Evolutionary conservation across 64 coral and sea anemone genomes (phyloP), one percentile per base, ranked within the genome.

Genomic region (Montipora cactus): DNA sequence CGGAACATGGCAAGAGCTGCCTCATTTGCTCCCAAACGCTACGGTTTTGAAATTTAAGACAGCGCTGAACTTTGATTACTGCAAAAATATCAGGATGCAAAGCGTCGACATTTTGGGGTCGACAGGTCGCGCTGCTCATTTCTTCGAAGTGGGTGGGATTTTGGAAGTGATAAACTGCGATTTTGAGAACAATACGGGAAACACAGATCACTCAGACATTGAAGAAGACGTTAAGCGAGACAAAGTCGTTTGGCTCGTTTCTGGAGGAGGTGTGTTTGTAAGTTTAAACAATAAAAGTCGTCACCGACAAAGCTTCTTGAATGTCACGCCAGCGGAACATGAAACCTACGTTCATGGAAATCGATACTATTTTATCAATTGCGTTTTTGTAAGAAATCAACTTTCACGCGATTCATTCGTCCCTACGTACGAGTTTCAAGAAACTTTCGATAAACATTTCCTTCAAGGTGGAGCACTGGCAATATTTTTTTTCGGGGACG

Each of bases 111-210:
- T 95, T 44, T 8, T 37, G 50, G 66, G 79, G 47, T 91, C 89
- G 15, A 45, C 49, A 7, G 94, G 94, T 64, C 55, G 48, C 46
- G 94, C 81, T 28, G 76, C 87, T 0, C 72, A 80, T 57, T 88
- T 95, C 45, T 67, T 59, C 49, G 89, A 95, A 19, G 80, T 79
- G 15, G 76, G 58, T 5, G 89, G 94, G 5, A 15, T 80, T 59
- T 53, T 92, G 10, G 80, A 51, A 49, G 50, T 95, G 9, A 5
- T 79, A 49, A 23, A 79, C 50, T 90, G 82, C 37, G 12, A 67
- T 44, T 95, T 95, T 95, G 83, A 86, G 44, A 87, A 88, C 71
- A 95, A 95, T 79, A 58, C 73, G 22, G 78, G 68, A 37, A 21
- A 45, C 55, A 14, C 67, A 18, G 57, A 58, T 59, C 10, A 47